phyloP scores from a whole-genome alignment of 2,797 vertebrate genomes.

The Basileuterus tristriatus region DNA sequence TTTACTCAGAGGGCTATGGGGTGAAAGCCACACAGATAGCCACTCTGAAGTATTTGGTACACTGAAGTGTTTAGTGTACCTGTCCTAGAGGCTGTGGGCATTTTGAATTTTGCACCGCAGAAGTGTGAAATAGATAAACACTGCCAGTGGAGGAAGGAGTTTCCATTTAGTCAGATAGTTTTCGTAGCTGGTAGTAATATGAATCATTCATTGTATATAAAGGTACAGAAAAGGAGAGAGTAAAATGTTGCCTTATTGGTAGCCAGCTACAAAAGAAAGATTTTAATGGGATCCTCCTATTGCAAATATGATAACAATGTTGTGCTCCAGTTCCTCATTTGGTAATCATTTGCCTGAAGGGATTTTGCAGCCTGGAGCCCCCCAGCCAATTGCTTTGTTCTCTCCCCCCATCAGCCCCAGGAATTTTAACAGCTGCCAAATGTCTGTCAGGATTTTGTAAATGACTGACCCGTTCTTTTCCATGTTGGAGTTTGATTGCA shows the following conservation, averaged over 20 bases:
- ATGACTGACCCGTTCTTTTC: conserved; percentile 43
- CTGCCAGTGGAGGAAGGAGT: neutral
- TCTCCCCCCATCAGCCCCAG: neutral
- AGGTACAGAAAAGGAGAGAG: neutral
- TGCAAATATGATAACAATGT: neutral
- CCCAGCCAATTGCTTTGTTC: conserved; percentile 25
- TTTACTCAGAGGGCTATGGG: neutral
- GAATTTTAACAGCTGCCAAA: conserved; percentile 73
- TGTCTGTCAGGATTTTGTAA: conserved; percentile 65
- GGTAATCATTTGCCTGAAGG: neutral
- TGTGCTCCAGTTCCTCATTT: neutral
- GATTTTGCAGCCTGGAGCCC: conserved; percentile 41
- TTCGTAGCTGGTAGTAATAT: neutral
- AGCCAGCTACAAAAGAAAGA: neutral
- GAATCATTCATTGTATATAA: neutral
- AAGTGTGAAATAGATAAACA: neutral
- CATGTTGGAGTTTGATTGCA: conserved; percentile 35
- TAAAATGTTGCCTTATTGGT: neutral
- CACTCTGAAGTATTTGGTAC: neutral
- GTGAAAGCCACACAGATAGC: neutral
- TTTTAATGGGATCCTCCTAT: neutral
- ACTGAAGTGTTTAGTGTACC: neutral
- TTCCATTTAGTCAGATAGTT: neutral
- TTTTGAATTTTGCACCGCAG: neutral
- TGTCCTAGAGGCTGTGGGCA: neutral